A percentile compares a stretch with the other conserved stretches of the same genome.
Evolutionary conservation across 2,797 vertebrate species (phyloP).

Genomic region (Hemibagrus guttatus): DNA sequence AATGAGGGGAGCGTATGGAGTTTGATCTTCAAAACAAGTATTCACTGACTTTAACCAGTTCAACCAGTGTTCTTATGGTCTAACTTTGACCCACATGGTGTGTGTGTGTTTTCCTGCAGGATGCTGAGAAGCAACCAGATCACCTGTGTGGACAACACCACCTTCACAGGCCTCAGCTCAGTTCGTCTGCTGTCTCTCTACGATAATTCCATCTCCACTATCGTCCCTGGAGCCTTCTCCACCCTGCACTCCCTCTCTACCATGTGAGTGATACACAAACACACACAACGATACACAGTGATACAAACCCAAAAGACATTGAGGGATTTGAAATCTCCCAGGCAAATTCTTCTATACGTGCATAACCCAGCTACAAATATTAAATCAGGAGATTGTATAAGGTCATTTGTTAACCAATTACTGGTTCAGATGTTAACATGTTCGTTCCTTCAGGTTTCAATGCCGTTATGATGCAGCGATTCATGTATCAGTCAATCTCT

Average conservation of each 20-base stretch:
- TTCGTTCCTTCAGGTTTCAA: not conserved
- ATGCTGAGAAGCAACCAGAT: slow-evolving; percentile 98
- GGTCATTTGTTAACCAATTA: not conserved
- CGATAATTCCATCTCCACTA: slow-evolving; percentile 93
- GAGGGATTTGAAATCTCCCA: not conserved
- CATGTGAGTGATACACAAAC: slow-evolving; percentile 78
- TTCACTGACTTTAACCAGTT: not conserved
- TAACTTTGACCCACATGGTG: not conserved
- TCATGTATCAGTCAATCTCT: slow-evolving; percentile 5
- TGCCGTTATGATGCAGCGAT: not conserved
- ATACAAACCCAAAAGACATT: not conserved
- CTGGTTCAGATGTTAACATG: not conserved
- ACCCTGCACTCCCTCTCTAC: slow-evolving; percentile 96
- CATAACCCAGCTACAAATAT: not conserved
- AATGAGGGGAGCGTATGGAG: no score
- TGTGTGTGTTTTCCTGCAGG: slow-evolving; percentile 65
- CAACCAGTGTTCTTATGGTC: not conserved
- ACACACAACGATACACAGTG: not conserved
- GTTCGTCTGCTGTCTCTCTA: slow-evolving; percentile 95
- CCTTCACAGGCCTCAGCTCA: slow-evolving; percentile 92
- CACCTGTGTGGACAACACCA: slow-evolving; percentile 93
- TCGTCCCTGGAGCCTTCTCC: slow-evolving; percentile 91
- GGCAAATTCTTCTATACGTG: not conserved
- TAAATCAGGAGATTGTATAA: not conserved
- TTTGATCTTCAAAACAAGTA: not conserved